These are phyloP conservation scores for Halocynthia roretzi DNA, from an alignment of 23 tunicate genomes.

Conservation along the genomic window DNA sequence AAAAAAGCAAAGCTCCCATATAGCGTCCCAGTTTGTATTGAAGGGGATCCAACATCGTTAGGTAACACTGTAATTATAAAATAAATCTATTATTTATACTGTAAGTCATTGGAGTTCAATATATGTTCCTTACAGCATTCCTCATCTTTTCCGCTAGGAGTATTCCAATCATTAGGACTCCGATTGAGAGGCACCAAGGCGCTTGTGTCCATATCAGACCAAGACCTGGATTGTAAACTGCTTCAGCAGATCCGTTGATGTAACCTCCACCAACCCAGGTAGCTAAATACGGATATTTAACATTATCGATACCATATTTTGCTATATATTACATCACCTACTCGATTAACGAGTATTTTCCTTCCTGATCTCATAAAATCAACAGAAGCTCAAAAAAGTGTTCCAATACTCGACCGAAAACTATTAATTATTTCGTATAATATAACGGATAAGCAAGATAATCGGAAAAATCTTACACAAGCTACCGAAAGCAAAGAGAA, in stretches of 20 bases:
- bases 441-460: too few relatives aligned
- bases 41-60: conserved; percentile 81
- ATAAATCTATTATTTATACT: neutral
- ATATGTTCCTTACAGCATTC: conserved; percentile 6
- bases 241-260: conserved; percentile 32
- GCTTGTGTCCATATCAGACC: conserved; percentile 33
- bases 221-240: conserved; percentile 28
- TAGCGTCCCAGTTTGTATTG: conserved; percentile 53
- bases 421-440: too few relatives aligned
- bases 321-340: too few relatives aligned
- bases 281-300: neutral
- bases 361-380: too few relatives aligned
- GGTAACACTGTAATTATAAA: conserved; percentile 34
- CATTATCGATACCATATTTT: too few relatives aligned
- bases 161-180: conserved; percentile 5
- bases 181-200: conserved; percentile 18
- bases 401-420: too few relatives aligned
- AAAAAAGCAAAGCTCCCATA: conserved; percentile 58
- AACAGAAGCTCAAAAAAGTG: too few relatives aligned
- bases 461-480: too few relatives aligned
- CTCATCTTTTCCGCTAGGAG: conserved; percentile 33
- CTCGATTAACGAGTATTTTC: too few relatives aligned
- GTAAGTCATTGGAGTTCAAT: too few relatives aligned
- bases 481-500: too few relatives aligned
- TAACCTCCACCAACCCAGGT: conserved; percentile 36